phyloP scores from a whole-genome alignment of 2,113 vertebrate species.

The Grus americana region DNA sequence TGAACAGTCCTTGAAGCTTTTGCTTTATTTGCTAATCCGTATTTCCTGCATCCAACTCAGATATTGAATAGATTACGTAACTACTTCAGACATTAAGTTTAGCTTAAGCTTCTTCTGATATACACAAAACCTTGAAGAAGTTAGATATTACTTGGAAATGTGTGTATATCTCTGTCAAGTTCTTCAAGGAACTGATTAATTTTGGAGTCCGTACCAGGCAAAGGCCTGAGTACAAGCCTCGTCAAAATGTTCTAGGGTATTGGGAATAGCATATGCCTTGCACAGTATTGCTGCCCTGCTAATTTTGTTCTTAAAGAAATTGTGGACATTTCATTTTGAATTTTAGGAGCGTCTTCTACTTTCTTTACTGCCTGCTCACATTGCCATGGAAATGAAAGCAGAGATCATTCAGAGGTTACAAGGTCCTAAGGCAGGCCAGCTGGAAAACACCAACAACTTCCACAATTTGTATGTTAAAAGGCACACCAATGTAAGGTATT shows the following conservation, averaged over 20 bases:
- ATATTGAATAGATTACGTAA: neutral
- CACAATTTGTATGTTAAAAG: slow-evolving; percentile 97
- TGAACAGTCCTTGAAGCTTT: neutral
- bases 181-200: neutral
- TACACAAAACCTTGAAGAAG: neutral
- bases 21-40: neutral
- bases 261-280: neutral
- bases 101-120: neutral
- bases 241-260: neutral
- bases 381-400: slow-evolving; percentile 97
- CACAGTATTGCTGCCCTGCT: neutral
- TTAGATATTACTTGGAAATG: neutral
- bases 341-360: slow-evolving; percentile 91
- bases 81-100: neutral
- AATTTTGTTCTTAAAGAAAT: neutral
- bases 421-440: slow-evolving; percentile 92
- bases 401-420: slow-evolving; percentile 98
- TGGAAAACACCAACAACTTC: slow-evolving; percentile 98
- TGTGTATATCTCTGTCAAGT: neutral
- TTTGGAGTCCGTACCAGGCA: neutral
- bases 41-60: neutral
- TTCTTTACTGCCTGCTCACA: slow-evolving; percentile 94
- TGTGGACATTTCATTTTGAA: neutral
- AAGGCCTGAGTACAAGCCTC: neutral
- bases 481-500: slow-evolving; percentile 94